phyloP scores from a whole-genome alignment of 2,797 vertebrate species.

The Sebastes dallii region DNA sequence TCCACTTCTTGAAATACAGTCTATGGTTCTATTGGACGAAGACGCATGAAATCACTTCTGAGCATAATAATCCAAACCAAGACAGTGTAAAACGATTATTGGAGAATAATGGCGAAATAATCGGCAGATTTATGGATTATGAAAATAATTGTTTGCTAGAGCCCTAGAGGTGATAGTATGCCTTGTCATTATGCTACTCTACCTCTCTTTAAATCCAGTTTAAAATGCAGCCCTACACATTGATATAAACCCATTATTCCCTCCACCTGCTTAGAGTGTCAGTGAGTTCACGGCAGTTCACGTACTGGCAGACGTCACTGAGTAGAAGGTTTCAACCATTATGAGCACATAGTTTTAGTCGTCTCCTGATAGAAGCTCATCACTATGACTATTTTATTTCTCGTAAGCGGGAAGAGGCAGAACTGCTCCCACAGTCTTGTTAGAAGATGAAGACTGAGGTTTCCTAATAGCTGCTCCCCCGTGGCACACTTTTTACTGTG shows the following conservation, averaged over 20 bases:
- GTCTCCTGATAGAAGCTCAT: neutral
- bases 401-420: neutral
- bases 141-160: neutral
- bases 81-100: neutral
- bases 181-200: neutral
- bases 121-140: neutral
- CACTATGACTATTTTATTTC: constrained; percentile 2
- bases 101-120: neutral
- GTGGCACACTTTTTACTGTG: constrained; percentile 36
- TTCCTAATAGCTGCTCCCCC: constrained; percentile 42
- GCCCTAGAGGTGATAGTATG: fast-evolving
- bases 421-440: constrained; percentile 8
- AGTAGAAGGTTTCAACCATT: neutral
- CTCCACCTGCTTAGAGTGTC: neutral
- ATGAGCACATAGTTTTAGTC: neutral
- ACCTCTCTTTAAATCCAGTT: neutral
- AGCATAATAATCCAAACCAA: neutral
- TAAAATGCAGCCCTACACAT: neutral
- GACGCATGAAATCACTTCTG: neutral
- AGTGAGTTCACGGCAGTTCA: neutral
- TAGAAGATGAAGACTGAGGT: constrained; percentile 34
- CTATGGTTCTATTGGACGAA: neutral
- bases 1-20: too few species aligned
- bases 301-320: neutral
- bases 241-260: neutral